Conservation (phyloP, 2,797 vertebrate genomes). For the Parambassis ranga region DNA sequence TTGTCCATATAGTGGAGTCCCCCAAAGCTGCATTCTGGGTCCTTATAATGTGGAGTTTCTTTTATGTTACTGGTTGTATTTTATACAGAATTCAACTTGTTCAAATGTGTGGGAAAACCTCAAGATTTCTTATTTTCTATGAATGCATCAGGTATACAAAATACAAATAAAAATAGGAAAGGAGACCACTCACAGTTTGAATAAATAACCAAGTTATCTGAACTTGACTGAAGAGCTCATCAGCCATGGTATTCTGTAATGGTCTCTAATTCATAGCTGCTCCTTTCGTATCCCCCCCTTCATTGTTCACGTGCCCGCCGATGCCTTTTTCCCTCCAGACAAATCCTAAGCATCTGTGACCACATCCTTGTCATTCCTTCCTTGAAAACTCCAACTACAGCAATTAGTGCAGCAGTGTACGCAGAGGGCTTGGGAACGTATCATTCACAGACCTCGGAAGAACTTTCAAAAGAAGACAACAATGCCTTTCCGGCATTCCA, state of each 20-base stretch:
- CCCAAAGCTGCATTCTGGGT: too few relatives aligned
- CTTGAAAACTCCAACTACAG: constrained; percentile 43
- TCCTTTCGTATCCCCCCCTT: constrained; percentile 39
- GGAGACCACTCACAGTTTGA: too few relatives aligned
- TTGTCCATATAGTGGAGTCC: too few relatives aligned
- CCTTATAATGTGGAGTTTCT: too few relatives aligned
- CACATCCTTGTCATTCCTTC: constrained; percentile 57
- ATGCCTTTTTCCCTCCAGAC: constrained; percentile 46
- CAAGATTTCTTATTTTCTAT: too few relatives aligned
- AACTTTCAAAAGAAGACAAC: constrained; percentile 60
- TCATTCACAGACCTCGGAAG: constrained; percentile 55
- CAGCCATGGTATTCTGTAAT: constrained; percentile 29
- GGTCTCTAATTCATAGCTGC: constrained; percentile 30
- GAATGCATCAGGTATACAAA: too few relatives aligned
- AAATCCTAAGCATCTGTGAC: constrained; percentile 54
- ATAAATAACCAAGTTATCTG: not conserved
- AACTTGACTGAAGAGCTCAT: constrained; percentile 3
- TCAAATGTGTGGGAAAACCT: too few relatives aligned
- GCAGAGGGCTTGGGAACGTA: constrained; percentile 64
- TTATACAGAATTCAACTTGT: too few relatives aligned
- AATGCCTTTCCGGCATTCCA: constrained; percentile 66
- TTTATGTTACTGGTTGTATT: too few relatives aligned
- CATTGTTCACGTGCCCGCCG: constrained; percentile 48
- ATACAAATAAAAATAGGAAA: too few relatives aligned
- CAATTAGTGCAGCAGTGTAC: constrained; percentile 64